Conservation (phyloP, 1,140 invertebrate genomes). For the Drosophila fuyamai region DNA sequence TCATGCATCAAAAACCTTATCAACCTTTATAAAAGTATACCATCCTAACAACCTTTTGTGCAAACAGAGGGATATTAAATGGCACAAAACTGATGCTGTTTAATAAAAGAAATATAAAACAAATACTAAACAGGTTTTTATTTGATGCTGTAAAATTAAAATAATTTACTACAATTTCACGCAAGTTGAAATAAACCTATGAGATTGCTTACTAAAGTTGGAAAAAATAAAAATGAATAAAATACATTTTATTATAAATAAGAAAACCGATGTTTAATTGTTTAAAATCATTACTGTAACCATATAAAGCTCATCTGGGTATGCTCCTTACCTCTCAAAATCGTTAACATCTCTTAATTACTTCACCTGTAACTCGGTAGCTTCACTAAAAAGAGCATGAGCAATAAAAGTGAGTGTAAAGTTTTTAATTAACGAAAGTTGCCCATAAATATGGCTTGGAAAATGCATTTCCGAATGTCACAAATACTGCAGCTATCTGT, state of each 20-base stretch:
- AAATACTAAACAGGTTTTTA: too few relatives aligned
- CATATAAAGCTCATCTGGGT: too few relatives aligned
- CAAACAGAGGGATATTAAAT: too few relatives aligned
- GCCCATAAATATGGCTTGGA: conserved; percentile 38
- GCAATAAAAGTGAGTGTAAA: conserved; percentile 17
- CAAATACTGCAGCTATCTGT: conserved; percentile 1
- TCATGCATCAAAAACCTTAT: neutral
- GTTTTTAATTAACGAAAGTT: conserved; percentile 52
- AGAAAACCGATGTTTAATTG: neutral
- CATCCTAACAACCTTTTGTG: too few relatives aligned
- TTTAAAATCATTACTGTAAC: neutral
- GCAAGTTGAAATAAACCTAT: too few relatives aligned
- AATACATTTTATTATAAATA: neutral
- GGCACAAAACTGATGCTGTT: too few relatives aligned
- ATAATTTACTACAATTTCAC: too few relatives aligned
- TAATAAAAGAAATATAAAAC: too few relatives aligned
- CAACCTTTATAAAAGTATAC: neutral
- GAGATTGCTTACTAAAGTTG: neutral
- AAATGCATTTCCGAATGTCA: conserved; percentile 53
- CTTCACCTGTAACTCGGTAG: conserved; percentile 6
- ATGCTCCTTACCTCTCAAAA: conserved; percentile 12
- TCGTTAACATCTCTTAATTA: conserved; percentile 9
- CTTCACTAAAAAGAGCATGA: neutral
- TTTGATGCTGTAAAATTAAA: too few relatives aligned
- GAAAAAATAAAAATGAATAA: neutral